A percentile compares a stretch with the other conserved stretches of the same genome.
These are phyloP conservation scores for Amazona vittata DNA, from an alignment of 2,113 vertebrate species.

Conservation along the genomic window DNA sequence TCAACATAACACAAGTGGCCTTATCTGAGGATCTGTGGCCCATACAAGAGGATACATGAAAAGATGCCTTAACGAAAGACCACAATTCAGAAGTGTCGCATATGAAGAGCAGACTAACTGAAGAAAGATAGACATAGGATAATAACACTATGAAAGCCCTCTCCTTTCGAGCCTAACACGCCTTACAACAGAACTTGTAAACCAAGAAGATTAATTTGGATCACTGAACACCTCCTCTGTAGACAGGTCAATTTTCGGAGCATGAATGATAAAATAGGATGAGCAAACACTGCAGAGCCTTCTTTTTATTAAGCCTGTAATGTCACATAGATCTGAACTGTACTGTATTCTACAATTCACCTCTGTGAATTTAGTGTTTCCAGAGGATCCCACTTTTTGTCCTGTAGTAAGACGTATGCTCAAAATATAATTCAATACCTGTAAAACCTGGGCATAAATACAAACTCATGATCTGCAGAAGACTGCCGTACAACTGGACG, in stretches of 20 bases:
- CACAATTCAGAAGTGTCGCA: not conserved
- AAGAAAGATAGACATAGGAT: not conserved
- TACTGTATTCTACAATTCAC: not conserved
- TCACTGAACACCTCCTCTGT: not conserved
- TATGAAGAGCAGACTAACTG: not conserved
- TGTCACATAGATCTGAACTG: not conserved
- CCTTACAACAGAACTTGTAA: not conserved
- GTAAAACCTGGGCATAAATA: not conserved
- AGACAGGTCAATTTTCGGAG: not conserved
- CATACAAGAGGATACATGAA: not conserved
- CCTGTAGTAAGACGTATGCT: not conserved
- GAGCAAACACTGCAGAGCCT: not conserved
- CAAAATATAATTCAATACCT: not conserved
- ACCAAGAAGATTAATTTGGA: not conserved
- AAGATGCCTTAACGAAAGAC: not conserved
- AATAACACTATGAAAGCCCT: not conserved
- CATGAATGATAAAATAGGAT: not conserved
- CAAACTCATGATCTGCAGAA: not conserved
- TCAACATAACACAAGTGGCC: not conserved
- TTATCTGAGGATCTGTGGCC: not conserved
- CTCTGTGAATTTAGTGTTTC: not conserved
- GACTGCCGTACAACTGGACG: not conserved
- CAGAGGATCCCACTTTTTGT: not conserved
- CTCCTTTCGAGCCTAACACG: not conserved
- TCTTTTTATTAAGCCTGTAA: not conserved